Conservation (phyloP, 2,113 vertebrate genomes). For the Dicrurus megarhynchus region DNA sequence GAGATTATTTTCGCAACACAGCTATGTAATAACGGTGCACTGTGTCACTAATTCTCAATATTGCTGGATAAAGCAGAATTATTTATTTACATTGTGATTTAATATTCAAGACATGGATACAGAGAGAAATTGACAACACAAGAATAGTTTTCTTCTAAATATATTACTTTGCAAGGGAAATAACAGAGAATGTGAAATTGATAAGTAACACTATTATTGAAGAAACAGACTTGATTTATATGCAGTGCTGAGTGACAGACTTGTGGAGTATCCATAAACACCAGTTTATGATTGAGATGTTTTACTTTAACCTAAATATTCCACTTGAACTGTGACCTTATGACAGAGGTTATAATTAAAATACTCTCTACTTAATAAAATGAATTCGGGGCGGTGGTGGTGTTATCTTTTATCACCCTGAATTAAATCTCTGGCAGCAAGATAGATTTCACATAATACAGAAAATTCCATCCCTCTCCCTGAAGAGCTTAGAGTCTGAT, state of each 20-base stretch:
- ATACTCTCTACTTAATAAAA: background rate
- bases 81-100: background rate
- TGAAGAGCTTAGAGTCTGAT: constrained; percentile 12
- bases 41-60: background rate
- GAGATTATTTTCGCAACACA: background rate
- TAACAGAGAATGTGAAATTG: background rate
- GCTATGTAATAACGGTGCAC: background rate
- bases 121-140: background rate
- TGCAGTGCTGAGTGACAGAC: background rate
- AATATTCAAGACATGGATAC: background rate
- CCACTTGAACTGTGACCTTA: background rate
- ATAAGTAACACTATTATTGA: background rate
- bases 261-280: background rate
- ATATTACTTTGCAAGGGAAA: background rate
- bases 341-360: background rate
- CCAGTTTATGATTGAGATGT: background rate
- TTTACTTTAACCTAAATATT: background rate
- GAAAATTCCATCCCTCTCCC: constrained; percentile 7
- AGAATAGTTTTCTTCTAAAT: background rate
- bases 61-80: background rate
- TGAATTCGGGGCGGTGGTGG: background rate
- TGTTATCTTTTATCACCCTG: background rate
- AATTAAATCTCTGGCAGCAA: constrained; percentile 5
- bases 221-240: background rate
- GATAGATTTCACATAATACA: background rate